Base-by-base conservation (phyloP, 2,797 vertebrate species). In the Pygocentrus nattereri region DNA sequence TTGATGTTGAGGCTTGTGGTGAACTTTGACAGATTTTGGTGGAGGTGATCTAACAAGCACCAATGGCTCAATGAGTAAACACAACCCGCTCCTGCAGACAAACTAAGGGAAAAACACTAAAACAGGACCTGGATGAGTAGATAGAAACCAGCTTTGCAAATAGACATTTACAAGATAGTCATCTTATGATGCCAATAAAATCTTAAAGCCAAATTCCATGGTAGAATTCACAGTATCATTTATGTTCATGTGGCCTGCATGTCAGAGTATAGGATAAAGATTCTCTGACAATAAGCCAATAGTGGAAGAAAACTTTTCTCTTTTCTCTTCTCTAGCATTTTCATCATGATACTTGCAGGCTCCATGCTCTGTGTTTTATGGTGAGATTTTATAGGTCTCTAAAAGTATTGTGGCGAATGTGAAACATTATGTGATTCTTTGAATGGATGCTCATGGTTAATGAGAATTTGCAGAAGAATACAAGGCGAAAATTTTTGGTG, bases 341-440 rank as follows among this genome's bases (percentile, higher is more conserved):
- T n/a, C n/a, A n/a, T n/a, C n/a, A n/a, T n/a, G n/a, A n/a, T n/a
- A 59, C 27, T 34, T 11, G 25, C 31, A 23, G 54, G 38, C 27
- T 56, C n/a, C 21, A 56, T 50, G 58, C 34, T 69, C 18, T 56
- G 49, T 67, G 30, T 21, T 59, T 82, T 74, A 77, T 23, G 34
- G 69, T 27, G 31, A 30, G 12, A 18, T 80, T 82, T 71, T 73
- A 78, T 52, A 2, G 34, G 68, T 69, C 54, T 68, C 34, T 76
- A 59, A 72, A 81, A 69, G 61, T 64, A 30, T 56, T 47, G 3
- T 58, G 25, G 38, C 44, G 2, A 49, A 31, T 58, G 18, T 49
- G 7, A 82, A 76, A 31, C 54, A 16, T 76, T 61, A 75, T 18
- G 52, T 81, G 72, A 34, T 74, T 56, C n/a, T 15, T 65, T 73